Evolutionary conservation across 2,113 vertebrate species (phyloP), one percentile per base, ranked within the genome.

Genomic region (Geococcyx californianus): DNA sequence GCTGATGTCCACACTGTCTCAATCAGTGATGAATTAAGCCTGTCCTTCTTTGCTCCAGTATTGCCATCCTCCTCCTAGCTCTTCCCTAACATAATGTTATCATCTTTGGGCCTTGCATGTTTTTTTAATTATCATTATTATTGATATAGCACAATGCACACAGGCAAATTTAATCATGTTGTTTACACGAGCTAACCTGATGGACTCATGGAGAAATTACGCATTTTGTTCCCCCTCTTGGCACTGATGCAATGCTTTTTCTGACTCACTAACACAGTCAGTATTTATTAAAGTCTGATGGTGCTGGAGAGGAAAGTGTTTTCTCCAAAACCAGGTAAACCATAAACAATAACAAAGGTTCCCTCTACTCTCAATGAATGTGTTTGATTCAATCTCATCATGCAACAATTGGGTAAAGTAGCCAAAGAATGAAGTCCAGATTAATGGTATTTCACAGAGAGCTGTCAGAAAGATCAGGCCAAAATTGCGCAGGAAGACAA

Each of bases 91-190:
- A 56, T 55, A 63, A 89, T 72, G 38, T 58, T 36, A 44, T 95
- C 93, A 69, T 89, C 92, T 72, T 29, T 20, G 8, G 76, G 52
- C 66, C 70, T 64, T 34, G 25, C 68, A 29, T 44, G 76, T 2
- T 6, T 91, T 91, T 93, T 93, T 56, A 91, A 91, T 96, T 90
- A 90, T 95, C 89, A 70, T 93, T 93, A 93, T 94, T 94, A 87
- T 92, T 97, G 86, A 80, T 82, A 90, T 29, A 54, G 74, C 81
- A 51, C 2, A 5, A 31, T 72, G 67, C 80, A 79, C 6, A 0
- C 68, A 84, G 73, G 77, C 84, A 94, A 89, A 96, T 96, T 87
- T 44, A 95, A 96, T 91, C 68, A 77, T 45, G 77, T 29, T 94
- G 84, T 92, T 97, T 94, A 80, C 68, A 83, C 47, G 80, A 85